Evolutionary conservation across 2,797 vertebrate species (phyloP).

Genomic region (Lycodopsis pacificus): DNA sequence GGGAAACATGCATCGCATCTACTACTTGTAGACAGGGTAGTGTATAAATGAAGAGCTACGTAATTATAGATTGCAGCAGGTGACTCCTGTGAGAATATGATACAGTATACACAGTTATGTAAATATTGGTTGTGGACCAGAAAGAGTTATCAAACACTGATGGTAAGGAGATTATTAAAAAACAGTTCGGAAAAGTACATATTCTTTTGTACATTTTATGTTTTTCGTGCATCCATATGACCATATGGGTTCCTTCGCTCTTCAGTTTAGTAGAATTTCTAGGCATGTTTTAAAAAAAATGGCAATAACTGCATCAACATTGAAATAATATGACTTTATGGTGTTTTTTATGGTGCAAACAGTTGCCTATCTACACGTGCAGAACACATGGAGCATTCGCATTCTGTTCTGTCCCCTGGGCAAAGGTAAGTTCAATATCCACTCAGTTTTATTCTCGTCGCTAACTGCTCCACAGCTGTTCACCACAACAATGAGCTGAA

Average conservation of each 20-base stretch:
- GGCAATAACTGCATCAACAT: not conserved
- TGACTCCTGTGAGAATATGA: not conserved
- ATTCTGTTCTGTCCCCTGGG: not conserved
- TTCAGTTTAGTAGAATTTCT: not conserved
- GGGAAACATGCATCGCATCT: slow-evolving; percentile 5
- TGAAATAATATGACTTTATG: not conserved
- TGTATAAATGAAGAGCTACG: slow-evolving; percentile 1
- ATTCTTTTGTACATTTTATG: not conserved
- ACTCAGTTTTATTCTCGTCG: not conserved
- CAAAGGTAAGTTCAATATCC: not conserved
- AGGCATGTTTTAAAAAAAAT: not conserved
- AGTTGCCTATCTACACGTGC: not conserved
- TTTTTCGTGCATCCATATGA: not conserved
- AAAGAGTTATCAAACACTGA: not conserved
- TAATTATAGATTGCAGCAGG: slow-evolving; percentile 13
- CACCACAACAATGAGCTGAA: not conserved
- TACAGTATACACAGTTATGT: not conserved
- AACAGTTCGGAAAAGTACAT: not conserved
- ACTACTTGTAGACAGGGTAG: slow-evolving; percentile 15
- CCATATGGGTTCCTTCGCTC: not conserved
- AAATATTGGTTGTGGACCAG: not conserved
- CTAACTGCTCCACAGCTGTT: not conserved
- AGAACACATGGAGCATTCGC: not conserved
- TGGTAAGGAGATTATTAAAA: not conserved
- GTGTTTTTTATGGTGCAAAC: not conserved